Conservation (phyloP, 2,888 invertebrate species). For the Melikaiella ostensackeni region DNA sequence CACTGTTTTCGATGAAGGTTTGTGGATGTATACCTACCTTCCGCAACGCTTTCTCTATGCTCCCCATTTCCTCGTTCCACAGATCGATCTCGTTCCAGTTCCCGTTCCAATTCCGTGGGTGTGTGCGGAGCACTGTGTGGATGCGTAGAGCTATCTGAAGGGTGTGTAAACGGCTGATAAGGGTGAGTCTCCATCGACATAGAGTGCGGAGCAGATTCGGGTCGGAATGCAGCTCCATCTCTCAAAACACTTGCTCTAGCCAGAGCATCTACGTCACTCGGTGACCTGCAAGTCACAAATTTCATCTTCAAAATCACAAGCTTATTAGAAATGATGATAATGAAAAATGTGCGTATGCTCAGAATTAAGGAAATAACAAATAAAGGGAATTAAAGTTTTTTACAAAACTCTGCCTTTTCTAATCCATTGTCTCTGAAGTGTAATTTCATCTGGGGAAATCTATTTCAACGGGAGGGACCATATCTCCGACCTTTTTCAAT, state of each 20-base stretch:
- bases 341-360: not conserved
- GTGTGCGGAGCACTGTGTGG: conserved; percentile 70
- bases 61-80: conserved; percentile 73
- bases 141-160: conserved; percentile 69
- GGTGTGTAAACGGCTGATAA: conserved; percentile 70
- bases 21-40: conserved; percentile 65
- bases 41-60: conserved; percentile 73
- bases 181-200: conserved; percentile 79
- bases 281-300: conserved; percentile 63
- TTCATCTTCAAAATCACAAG: not conserved
- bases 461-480: too few species aligned
- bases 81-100: conserved; percentile 71
- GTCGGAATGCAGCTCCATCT: conserved; percentile 80
- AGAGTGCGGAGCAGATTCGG: conserved; percentile 80
- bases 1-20: not conserved
- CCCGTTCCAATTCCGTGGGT: conserved; percentile 74
- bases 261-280: conserved; percentile 71
- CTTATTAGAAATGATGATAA: not conserved
- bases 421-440: too few species aligned
- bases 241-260: conserved; percentile 83
- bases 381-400: not conserved
- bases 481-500: too few species aligned
- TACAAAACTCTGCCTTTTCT: not conserved
- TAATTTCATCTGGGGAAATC: too few species aligned
- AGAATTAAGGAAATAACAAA: not conserved